These are phyloP conservation scores for Harpalus rufipes DNA, from an alignment of 2,888 invertebrate species.

Conservation along the genomic window DNA sequence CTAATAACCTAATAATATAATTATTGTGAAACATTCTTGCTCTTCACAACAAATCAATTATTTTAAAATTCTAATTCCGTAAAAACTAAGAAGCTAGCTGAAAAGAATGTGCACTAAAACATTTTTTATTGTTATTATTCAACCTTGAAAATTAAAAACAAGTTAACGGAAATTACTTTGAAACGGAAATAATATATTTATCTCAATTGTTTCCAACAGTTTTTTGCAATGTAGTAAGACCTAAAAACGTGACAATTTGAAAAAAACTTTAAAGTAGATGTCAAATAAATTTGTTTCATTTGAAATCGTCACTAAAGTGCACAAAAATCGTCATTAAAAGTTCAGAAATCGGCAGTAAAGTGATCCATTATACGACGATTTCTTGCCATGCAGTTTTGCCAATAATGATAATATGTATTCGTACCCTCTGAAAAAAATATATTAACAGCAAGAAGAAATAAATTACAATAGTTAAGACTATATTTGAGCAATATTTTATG, in stretches of 20 bases:
- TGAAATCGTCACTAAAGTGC: too few relatives aligned
- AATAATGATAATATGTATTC: too few relatives aligned
- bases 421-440: too few relatives aligned
- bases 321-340: too few relatives aligned
- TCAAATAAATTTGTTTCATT: too few relatives aligned
- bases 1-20: not conserved
- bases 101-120: constrained; percentile 37
- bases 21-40: not conserved
- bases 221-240: not conserved
- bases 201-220: constrained; percentile 7
- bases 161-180: constrained; percentile 30
- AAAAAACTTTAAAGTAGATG: too few relatives aligned
- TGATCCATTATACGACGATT: too few relatives aligned
- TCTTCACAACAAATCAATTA: not conserved
- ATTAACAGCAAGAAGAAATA: too few relatives aligned
- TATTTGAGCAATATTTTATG: too few relatives aligned
- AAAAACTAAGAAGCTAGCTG: constrained; percentile 15
- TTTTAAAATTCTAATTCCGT: not conserved
- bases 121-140: constrained; percentile 17
- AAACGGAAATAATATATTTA: constrained; percentile 44
- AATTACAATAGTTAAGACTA: too few relatives aligned
- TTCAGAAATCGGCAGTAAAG: too few relatives aligned
- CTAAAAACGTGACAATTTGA: not conserved
- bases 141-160: constrained; percentile 46
- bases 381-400: too few relatives aligned